Evolutionary conservation across 2,113 vertebrate species (phyloP), one percentile per base, ranked within the genome.

Genomic region (Chaenogobius annularis): DNA sequence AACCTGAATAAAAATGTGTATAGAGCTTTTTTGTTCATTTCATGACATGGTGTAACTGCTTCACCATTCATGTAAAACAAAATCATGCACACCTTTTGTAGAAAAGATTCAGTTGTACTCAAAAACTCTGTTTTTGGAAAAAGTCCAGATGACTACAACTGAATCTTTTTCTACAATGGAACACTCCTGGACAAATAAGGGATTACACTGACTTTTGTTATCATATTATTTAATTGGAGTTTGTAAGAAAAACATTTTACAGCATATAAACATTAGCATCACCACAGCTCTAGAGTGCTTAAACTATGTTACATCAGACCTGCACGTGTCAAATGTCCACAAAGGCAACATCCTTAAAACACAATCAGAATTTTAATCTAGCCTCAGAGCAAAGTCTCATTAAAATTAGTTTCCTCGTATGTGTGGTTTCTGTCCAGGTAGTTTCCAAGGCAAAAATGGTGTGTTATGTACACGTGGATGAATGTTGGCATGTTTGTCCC

Each of bases 391-490:
- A 72, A 78, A 46, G 68, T 43, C 78, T 50, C 71, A 85, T 77
- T 81, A 77, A 85, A 70, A 78, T 56, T 79, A 61, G 50, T 72
- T 52, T 69, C n/a, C 55, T 23, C 55, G 13, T 58, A 59, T n/a
- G 50, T 68, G 58, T 37, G 26, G 19, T 26, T 44, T 78, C 56
- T 11, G 61, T 78, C 82, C 35, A 10, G 61, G n/a, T 43, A 10
- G 54, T 0, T 74, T 56, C 83, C 71, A 88, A 93, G 90, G 90
- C 90, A 90, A 88, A 50, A 72, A 70, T 74, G 90, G 90, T 83
- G 86, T 70, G 65, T 66, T 80, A 76, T 86, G 74, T 84, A 86
- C 84, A 86, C 43, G 71, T 52, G 17, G 62, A 65, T 40, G 1
- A 58, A 23, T 69, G 61, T 68, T 66, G 70, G 64, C 22, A 62